phyloP scores from a whole-genome alignment of 2,113 vertebrate genomes.

The Prionailurus viverrinus region DNA sequence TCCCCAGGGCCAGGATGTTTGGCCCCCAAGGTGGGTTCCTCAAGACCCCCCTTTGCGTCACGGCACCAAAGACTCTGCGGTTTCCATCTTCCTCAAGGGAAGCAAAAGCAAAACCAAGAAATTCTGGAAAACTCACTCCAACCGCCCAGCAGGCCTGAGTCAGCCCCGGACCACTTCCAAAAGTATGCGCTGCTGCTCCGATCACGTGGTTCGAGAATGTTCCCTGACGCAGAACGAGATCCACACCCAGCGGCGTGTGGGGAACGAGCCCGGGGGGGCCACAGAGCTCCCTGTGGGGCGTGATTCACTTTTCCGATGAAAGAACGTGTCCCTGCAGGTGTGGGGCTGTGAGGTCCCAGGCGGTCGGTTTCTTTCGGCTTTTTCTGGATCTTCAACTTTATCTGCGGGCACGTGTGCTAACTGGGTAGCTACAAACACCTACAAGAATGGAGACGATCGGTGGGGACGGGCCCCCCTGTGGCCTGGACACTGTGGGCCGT shows the following conservation, averaged over 20 bases:
- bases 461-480: accelerated
- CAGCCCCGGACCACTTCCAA: not conserved
- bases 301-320: not conserved
- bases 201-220: accelerated
- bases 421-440: accelerated
- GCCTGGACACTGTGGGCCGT: accelerated
- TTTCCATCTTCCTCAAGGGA: not conserved
- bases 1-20: accelerated
- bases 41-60: not conserved
- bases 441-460: accelerated
- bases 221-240: accelerated
- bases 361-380: accelerated
- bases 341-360: not conserved
- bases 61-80: not conserved
- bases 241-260: accelerated
- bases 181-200: accelerated
- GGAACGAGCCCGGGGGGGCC: not conserved
- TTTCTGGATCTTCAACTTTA: accelerated
- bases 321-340: accelerated
- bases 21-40: not conserved
- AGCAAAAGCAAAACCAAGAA: not conserved
- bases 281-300: not conserved
- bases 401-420: accelerated
- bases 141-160: accelerated
- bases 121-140: not conserved